A percentile compares a stretch with the other conserved stretches of the same genome.
Conservation (phyloP, 2,888 invertebrate species). For the Luperina nickerlii region DNA sequence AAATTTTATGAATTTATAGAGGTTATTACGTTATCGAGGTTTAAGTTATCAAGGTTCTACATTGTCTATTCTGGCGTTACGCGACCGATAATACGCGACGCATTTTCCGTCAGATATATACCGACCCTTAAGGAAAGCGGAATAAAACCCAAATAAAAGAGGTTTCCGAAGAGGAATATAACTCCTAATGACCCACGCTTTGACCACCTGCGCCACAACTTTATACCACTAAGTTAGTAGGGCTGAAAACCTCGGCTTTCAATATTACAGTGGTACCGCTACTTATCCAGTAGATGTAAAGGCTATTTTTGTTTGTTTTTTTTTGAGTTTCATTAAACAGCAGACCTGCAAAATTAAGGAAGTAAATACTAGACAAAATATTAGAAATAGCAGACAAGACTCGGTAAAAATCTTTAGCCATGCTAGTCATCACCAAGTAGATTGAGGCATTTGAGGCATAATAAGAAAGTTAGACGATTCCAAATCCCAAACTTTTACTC, state of each 20-base stretch:
- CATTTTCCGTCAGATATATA: too few species aligned
- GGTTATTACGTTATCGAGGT: too few species aligned
- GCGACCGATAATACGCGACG: too few species aligned
- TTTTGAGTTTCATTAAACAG: not conserved
- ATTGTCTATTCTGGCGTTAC: too few species aligned
- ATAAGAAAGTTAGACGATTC: not conserved
- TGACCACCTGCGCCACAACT: slow-evolving; percentile 41
- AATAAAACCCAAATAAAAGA: slow-evolving; percentile 24
- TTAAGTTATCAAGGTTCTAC: too few species aligned
- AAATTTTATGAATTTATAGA: too few species aligned
- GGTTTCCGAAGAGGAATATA: slow-evolving; percentile 30
- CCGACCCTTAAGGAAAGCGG: not conserved
- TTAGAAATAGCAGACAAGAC: not conserved
- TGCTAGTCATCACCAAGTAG: not conserved
- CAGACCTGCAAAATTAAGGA: not conserved
- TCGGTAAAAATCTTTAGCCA: not conserved
- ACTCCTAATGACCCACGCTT: slow-evolving; percentile 34
- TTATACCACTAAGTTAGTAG: slow-evolving; percentile 4
- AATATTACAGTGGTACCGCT: not conserved
- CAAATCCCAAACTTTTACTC: slow-evolving; percentile 1
- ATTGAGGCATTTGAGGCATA: slow-evolving; percentile 14
- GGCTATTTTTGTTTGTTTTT: not conserved
- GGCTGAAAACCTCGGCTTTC: slow-evolving; percentile 20
- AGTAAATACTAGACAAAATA: not conserved
- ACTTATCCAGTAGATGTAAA: not conserved